A percentile compares a stretch with the other conserved stretches of the same genome.
Conservation (phyloP, 2,888 invertebrate species). For the Eumacrocentrus americanus region DNA sequence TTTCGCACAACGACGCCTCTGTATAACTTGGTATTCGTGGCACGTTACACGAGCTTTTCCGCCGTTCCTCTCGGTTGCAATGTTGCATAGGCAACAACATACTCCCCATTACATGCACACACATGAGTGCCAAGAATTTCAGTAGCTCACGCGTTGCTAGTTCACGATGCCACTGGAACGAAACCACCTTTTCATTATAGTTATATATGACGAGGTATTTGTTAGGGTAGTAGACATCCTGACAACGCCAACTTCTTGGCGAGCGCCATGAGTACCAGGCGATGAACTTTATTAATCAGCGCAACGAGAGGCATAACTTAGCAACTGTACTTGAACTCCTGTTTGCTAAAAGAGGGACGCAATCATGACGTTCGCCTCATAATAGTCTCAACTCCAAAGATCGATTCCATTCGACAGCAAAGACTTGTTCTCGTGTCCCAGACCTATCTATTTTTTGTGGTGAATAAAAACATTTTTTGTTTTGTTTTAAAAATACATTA, state of each 20-base stretch:
- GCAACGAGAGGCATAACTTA: too few species aligned
- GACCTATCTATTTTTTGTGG: neutral
- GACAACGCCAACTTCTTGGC: constrained; percentile 7
- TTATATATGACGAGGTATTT: constrained; percentile 17
- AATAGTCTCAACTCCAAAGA: too few species aligned
- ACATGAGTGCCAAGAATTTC: constrained; percentile 23
- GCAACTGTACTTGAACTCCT: too few species aligned
- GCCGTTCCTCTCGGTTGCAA: constrained; percentile 12
- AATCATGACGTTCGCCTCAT: too few species aligned
- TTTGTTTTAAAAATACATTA: constrained; percentile 31
- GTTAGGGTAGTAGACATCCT: constrained; percentile 10
- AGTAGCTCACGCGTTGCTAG: neutral
- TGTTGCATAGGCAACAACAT: constrained; percentile 2
- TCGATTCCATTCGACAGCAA: neutral
- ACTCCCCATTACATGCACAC: too few species aligned
- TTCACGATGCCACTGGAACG: constrained; percentile 3
- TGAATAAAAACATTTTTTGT: constrained; percentile 19
- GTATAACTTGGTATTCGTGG: constrained; percentile 32
- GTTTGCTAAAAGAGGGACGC: too few species aligned
- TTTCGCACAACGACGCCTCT: constrained; percentile 27
- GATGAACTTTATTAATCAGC: constrained; percentile 23
- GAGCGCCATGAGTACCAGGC: constrained; percentile 4
- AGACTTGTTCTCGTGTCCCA: too few species aligned
- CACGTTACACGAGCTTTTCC: constrained; percentile 30
- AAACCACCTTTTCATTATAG: constrained; percentile 11